Percentiles rank a stretch among this genome's conserved stretches.
Conservation (phyloP, 37 sponge, comb jelly and placozoan genomes). For the Geodia barretti region DNA sequence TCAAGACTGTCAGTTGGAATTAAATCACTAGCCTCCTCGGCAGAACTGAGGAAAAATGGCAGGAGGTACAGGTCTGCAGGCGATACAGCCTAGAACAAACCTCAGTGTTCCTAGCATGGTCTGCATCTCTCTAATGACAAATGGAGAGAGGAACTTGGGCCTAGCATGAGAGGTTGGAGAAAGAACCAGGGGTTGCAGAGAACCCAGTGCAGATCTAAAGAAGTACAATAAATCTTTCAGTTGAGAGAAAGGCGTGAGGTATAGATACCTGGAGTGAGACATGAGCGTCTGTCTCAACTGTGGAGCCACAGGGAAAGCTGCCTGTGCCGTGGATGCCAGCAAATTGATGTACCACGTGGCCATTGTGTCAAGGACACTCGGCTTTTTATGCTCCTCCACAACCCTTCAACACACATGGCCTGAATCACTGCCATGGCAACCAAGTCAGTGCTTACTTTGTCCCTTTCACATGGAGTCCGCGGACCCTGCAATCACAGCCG, state of each 20-base stretch:
- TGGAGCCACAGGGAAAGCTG: constrained; percentile 71
- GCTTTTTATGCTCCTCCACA: constrained; percentile 29
- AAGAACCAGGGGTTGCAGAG: constrained; percentile 70
- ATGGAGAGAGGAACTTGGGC: constrained; percentile 68
- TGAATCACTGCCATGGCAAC: not conserved
- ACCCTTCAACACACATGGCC: not conserved
- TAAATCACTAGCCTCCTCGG: constrained; percentile 33
- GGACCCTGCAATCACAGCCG: constrained; percentile 80
- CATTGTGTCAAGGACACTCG: constrained; percentile 67
- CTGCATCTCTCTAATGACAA: constrained; percentile 70
- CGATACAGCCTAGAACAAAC: not conserved
- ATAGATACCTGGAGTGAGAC: constrained; percentile 69
- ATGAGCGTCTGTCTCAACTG: constrained; percentile 63
- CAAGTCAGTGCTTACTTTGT: constrained; percentile 69
- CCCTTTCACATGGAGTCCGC: constrained; percentile 75
- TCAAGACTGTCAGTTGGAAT: constrained; percentile 42
- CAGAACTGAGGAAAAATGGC: constrained; percentile 7
- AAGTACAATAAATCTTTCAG: not conserved
- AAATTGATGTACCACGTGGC: constrained; percentile 70
- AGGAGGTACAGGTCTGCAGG: not conserved
- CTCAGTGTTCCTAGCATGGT: constrained; percentile 62
- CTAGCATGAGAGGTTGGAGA: constrained; percentile 56
- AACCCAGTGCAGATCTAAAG: constrained; percentile 38
- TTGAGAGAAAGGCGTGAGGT: constrained; percentile 10
- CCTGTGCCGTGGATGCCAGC: constrained; percentile 60